phyloP scores from a whole-genome alignment of 2,797 vertebrate genomes.

The Argya squamiceps region DNA sequence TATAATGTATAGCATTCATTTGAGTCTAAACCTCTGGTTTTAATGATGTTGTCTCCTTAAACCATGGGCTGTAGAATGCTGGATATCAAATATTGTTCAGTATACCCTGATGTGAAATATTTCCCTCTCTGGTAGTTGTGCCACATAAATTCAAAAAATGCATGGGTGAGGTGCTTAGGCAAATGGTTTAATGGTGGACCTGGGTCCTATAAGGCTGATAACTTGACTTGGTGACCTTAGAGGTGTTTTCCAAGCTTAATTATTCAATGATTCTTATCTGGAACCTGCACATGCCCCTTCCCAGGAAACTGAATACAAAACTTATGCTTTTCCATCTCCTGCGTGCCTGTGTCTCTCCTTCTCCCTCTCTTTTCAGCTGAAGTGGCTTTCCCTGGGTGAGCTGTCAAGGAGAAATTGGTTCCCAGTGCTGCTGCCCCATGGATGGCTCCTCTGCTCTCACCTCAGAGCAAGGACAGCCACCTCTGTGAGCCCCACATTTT shows the following conservation, averaged over 20 bases:
- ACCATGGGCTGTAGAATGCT: neutral
- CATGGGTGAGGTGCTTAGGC: neutral
- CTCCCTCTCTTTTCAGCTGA: neutral
- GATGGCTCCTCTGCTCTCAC: neutral
- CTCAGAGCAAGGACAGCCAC: neutral
- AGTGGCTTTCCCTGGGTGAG: neutral
- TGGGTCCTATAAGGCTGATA: neutral
- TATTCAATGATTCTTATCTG: neutral
- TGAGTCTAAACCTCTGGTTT: neutral
- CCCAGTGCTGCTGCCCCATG: neutral
- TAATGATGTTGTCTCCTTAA: neutral
- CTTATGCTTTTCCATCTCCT: neutral
- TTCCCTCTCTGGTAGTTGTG: neutral
- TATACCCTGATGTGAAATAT: neutral
- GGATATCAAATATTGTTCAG: neutral
- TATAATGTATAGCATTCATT: neutral
- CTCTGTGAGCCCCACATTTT: fast-evolving
- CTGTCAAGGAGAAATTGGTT: fast-evolving
- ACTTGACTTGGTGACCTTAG: neutral
- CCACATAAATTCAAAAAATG: fast-evolving
- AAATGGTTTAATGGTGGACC: neutral
- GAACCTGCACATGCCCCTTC: neutral
- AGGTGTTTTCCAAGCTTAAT: neutral
- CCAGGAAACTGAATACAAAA: fast-evolving
- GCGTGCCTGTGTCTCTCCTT: neutral